Evolutionary conservation across 2,113 vertebrate species (phyloP), one percentile per base, ranked within the genome.

Genomic region (Macquaria ambigua): DNA sequence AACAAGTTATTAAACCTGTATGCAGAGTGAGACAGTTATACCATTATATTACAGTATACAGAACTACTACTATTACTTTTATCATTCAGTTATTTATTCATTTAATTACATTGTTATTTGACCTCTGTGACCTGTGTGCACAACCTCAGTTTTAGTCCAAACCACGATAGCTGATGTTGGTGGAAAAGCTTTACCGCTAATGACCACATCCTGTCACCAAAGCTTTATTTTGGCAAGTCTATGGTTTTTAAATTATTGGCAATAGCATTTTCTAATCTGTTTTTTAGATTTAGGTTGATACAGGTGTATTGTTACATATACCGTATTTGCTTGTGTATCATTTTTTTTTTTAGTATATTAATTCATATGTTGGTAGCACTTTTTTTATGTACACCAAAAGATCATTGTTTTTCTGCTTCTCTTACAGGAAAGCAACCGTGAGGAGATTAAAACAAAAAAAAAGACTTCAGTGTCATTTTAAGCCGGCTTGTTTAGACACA

Each of bases 1-100:
- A 43, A 82, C 37, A 73, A n/a, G 8, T 83, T 25, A 74, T 79
- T 66, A 59, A 48, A 70, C 31, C 18, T 66, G 34, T 39, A 64
- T 62, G 31, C 37, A 77, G 28, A 56, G 0, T 28, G 12, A 66
- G 23, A 25, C 8, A 43, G 28, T 43, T 23, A 25, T 21, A 4
- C 11, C 6, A n/a, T 43, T 21, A n/a, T 8, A 34, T 55, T 46
- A 41, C 20, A 37, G 2, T 63, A 46, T 10, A 34, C 8, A 37
- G 1, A 34, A 31, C 25, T 20, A 46, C 8, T 12, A 9, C 31
- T 25, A 16, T n/a, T 28, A 6, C 4, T 34, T 56, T 48, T 12
- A 20, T n/a, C 0, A 64, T 63, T 58, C 2, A 25, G 21, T 62
- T 21, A 34, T 39, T 8, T 37, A 23, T 56, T 23, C 1, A 6